phyloP scores from a whole-genome alignment of 2,113 vertebrate species.

The Suncus etruscus region DNA sequence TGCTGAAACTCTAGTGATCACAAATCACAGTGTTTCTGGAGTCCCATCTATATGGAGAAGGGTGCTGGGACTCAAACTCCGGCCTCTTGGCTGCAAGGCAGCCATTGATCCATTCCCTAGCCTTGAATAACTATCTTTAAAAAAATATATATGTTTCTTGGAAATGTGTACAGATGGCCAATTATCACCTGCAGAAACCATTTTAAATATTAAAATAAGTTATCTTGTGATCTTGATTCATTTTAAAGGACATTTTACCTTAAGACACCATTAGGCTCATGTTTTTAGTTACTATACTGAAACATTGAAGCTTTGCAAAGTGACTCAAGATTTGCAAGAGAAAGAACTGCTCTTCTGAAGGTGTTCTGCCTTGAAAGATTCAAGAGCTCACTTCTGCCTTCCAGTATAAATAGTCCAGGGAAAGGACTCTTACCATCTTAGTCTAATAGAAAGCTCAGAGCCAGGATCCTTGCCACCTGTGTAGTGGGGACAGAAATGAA shows the following conservation, averaged over 20 bases:
- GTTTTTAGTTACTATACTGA: not conserved
- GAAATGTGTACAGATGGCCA: constrained; percentile 35
- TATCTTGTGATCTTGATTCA: constrained; percentile 25
- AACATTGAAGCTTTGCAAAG: not conserved
- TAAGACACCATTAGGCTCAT: not conserved
- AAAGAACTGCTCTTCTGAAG: not conserved
- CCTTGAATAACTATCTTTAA: too few species aligned
- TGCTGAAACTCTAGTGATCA: too few species aligned
- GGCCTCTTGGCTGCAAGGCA: too few species aligned
- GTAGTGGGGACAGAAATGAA: too few species aligned
- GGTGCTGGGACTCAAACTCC: too few species aligned
- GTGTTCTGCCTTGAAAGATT: not conserved
- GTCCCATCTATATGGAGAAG: too few species aligned
- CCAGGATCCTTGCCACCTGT: not conserved
- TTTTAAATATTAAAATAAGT: constrained; percentile 48
- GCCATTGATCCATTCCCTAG: too few species aligned
- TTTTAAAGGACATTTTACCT: constrained; percentile 2
- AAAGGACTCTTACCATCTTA: not conserved
- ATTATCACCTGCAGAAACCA: constrained; percentile 12
- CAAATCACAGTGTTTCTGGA: too few species aligned
- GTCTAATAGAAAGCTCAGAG: not conserved
- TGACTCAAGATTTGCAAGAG: not conserved
- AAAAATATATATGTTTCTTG: constrained; percentile 20
- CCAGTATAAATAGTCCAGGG: not conserved
- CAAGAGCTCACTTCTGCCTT: not conserved